Evolutionary conservation across 2,797 vertebrate species (phyloP), one percentile per base, ranked within the genome.

Genomic region (Borostomias antarcticus): DNA sequence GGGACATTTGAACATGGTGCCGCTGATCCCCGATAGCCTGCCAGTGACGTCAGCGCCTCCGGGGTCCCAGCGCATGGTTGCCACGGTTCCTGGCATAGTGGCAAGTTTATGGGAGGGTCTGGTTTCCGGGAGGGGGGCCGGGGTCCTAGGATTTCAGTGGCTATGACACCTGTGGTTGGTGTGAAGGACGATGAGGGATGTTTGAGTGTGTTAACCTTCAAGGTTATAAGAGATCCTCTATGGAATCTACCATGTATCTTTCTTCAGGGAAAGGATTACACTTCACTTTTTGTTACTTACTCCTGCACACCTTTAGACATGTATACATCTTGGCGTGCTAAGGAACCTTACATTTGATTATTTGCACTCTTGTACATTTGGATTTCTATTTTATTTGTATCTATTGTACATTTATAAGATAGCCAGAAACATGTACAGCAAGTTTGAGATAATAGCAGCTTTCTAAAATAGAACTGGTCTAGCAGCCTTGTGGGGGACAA

Each of bases 31-130:
- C 15, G 59, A 54, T 63, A 64, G 69, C 66, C 50, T 61, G 72
- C 32, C 56, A 40, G 54, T 58, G 74, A 75, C 30, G 58, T 65
- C 68, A 66, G 68, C 29, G 62, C 48, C 19, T 23, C 29, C 56
- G 33, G 66, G 64, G 71, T 69, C 66, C 61, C 58, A 9, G 58
- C 57, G 75, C 56, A 61, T 73, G 62, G 72, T 74, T 80, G 68
- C 73, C 75, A 73, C 65, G 40, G 69, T 74, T 66, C 25, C 74
- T 74, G 75, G 70, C 73, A 76, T 77, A 72, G 67, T 25, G 73
- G 72, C 48, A 53, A 63, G 66, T 81, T 81, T 68, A 69, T 75
- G 56, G 35, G 65, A 48, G 50, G 60, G 69, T 74, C 66, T 64
- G 69, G 73, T 83, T 75, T 33, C 72, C 58, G 37, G 66, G 76